These are phyloP conservation scores for Orthonevra nobilis DNA, from an alignment of 2,888 invertebrate genomes.

Conservation along the genomic window DNA sequence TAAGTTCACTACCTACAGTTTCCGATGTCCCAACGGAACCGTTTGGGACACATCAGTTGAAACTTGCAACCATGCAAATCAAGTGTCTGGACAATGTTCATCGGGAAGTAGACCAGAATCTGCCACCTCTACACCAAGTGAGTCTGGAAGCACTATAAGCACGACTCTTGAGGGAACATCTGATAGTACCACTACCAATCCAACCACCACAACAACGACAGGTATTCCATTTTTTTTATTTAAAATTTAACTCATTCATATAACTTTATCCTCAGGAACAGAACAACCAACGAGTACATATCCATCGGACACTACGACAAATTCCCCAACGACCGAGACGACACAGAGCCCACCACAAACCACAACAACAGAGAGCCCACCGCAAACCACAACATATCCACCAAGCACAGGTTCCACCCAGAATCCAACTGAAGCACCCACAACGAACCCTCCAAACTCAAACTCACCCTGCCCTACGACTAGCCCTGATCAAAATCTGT, in stretches of 20 bases:
- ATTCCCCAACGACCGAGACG: not conserved
- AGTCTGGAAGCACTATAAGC: slow-evolving; percentile 41
- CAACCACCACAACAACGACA: slow-evolving; percentile 49
- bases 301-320: slow-evolving; percentile 27
- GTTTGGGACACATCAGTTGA: slow-evolving; percentile 83
- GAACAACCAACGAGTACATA: slow-evolving; percentile 20
- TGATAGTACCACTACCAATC: slow-evolving; percentile 52
- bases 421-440: slow-evolving; percentile 30
- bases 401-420: slow-evolving; percentile 39
- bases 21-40: slow-evolving; percentile 82
- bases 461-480: slow-evolving; percentile 75
- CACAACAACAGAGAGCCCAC: slow-evolving; percentile 21
- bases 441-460: slow-evolving; percentile 20
- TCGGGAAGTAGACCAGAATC: slow-evolving; percentile 71
- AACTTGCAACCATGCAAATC: slow-evolving; percentile 80
- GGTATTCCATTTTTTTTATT: slow-evolving; percentile 2
- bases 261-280: not conserved
- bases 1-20: slow-evolving; percentile 81
- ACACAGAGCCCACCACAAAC: slow-evolving; percentile 31
- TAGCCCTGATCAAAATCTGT: slow-evolving; percentile 84
- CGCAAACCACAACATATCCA: not conserved
- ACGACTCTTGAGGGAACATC: slow-evolving; percentile 43
- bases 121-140: slow-evolving; percentile 47
- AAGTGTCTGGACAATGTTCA: slow-evolving; percentile 76
- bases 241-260: not conserved